Base-by-base conservation (phyloP, 2,888 invertebrate species). In the Dinocampus coccinellae region DNA sequence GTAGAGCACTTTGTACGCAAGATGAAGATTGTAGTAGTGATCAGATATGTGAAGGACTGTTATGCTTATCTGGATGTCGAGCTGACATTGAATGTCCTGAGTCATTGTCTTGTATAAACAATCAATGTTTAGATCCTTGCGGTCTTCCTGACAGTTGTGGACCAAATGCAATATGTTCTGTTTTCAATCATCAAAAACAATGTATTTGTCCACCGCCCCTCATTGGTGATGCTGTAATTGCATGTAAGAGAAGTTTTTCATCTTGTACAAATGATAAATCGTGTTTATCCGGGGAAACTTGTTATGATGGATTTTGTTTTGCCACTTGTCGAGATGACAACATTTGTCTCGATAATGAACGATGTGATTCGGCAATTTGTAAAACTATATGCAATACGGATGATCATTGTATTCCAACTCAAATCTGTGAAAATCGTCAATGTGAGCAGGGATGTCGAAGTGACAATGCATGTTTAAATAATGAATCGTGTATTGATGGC, bases 381-480 rank as follows among this genome's bases (percentile, higher is more conserved):
- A 93, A 94, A 86, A 90, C 93, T 1, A 92, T 97, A 34, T 97
- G 97, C 83, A 97, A 96, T 83, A 95, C 93, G 66, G 96, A 97
- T 84, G 91, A 92, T 13, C 92, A 93, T 73, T 97, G 97, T 82
- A 91, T 91, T 22, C 89, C 91, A 13, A 93, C 94, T 77, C 94
- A 96, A 87, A 95, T 97, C 80, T 97, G 97, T 82, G 94, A 95
- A 85, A 95, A 94, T 81, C 91, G 96, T 80, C 90, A 96, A 75
- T 97, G 97, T 84, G 92, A 95, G 83, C 91, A 93, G 80, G 97
- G 97, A 58, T 97, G 97, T 83, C 91, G 96, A 73, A 94, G 93
- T 82, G 96, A 97, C 84, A 92, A 92, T 57, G 91, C 93, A 13
- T 97, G 97, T 84, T 90, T 92, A 9, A 90, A 89, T 73, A 90